Conservation (phyloP, 2,113 vertebrate species). For the Rhagologus leucostigma region DNA sequence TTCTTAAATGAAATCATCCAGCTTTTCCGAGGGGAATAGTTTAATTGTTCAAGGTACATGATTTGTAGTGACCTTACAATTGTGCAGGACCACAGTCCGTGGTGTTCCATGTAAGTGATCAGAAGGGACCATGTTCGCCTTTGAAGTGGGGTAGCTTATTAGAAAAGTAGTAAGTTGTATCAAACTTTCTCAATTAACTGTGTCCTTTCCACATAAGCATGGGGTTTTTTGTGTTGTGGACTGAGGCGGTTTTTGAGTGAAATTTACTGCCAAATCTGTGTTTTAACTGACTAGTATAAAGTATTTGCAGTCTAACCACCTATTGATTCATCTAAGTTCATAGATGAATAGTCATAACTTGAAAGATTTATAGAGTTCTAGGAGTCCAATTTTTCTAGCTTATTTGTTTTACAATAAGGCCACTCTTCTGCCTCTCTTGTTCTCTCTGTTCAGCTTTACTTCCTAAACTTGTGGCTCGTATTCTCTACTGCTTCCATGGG, state of each 20-base stretch:
- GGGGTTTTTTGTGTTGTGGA: neutral
- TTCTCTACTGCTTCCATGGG: constrained; percentile 70
- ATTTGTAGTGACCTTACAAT: constrained; percentile 63
- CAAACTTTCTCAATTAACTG: constrained; percentile 34
- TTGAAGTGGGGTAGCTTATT: constrained; percentile 45
- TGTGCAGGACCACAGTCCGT: constrained; percentile 54
- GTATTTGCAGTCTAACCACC: constrained; percentile 30
- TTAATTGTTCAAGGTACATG: constrained; percentile 61
- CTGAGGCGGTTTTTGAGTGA: neutral
- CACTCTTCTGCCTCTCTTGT: neutral
- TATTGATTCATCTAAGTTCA: constrained; percentile 49
- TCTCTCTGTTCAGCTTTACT: neutral
- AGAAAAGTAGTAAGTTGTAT: constrained; percentile 22
- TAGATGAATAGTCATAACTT: constrained; percentile 32
- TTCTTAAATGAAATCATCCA: constrained; percentile 60
- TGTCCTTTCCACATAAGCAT: neutral
- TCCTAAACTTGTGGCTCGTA: constrained; percentile 70
- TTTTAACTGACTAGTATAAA: neutral
- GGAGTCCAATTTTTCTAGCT: constrained; percentile 6
- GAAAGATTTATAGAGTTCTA: constrained; percentile 34
- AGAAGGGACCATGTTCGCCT: neutral
- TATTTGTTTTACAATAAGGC: constrained; percentile 26
- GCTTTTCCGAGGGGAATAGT: constrained; percentile 48
- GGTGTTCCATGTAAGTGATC: constrained; percentile 64
- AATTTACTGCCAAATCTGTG: neutral